Evolutionary conservation across 2,888 invertebrate genomes (phyloP).

Genomic region (Trissolcus brochymenae): DNA sequence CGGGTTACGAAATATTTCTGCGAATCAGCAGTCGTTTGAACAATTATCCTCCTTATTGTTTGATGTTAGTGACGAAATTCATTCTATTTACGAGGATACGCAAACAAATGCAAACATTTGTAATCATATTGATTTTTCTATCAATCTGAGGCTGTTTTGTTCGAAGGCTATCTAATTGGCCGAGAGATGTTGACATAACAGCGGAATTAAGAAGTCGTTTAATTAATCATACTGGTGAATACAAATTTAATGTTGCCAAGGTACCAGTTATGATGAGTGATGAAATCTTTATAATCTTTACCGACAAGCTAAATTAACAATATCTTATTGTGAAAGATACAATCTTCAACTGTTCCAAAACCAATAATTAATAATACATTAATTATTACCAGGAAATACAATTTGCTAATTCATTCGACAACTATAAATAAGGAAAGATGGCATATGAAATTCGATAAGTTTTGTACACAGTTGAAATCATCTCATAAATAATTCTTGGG

Average conservation of each 20-base stretch:
- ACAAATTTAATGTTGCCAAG: not conserved
- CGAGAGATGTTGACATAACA: not conserved
- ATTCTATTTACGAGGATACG: not conserved
- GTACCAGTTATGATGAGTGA: not conserved
- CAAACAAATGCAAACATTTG: not conserved
- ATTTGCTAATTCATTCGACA: no score
- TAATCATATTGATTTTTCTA: conserved; percentile 4
- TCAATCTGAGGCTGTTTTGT: not conserved
- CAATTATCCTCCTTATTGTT: conserved; percentile 3
- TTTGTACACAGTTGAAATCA: no score
- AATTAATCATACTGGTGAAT: not conserved
- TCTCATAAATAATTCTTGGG: no score
- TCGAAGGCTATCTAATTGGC: not conserved
- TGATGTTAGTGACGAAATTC: not conserved
- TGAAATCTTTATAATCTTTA: not conserved
- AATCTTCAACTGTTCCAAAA: not conserved
- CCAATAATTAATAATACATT: no score
- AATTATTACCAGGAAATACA: no score
- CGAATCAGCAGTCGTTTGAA: not conserved
- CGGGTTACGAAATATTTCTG: conserved; percentile 1
- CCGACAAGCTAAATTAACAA: not conserved
- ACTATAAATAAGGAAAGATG: no score
- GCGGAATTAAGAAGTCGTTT: not conserved
- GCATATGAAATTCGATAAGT: no score
- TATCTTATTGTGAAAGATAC: not conserved